A percentile compares a stretch with the other conserved stretches of the same genome.
Evolutionary conservation across 1,140 invertebrate genomes (phyloP).

Genomic region (Achatina immaculata): DNA sequence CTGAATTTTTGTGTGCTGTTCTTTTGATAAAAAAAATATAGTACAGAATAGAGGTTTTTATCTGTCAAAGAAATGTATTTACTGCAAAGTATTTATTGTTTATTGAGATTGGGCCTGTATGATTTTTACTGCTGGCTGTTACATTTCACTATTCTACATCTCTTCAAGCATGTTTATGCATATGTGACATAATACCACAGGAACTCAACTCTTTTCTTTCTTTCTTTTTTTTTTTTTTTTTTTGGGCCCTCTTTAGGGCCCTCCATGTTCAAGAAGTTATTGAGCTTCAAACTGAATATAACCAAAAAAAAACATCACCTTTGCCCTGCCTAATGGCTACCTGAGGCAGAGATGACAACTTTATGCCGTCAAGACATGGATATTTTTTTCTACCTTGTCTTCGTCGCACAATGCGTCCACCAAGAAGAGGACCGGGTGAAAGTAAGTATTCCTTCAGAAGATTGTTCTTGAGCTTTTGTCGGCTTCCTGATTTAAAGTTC

Average conservation of each 20-base stretch:
- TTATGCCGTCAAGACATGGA: no score
- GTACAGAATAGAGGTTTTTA: background rate
- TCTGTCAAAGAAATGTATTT: background rate
- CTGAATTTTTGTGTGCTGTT: background rate
- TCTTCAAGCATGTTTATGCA: no score
- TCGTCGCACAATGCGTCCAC: no score
- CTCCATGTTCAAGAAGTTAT: slow-evolving; percentile 19
- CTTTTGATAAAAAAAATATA: background rate
- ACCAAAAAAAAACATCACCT: no score
- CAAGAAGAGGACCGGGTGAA: no score
- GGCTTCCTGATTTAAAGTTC: no score
- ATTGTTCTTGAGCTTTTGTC: no score
- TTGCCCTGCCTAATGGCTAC: no score
- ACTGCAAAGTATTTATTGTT: background rate
- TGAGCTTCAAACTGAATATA: slow-evolving; percentile 14
- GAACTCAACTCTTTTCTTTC: background rate
- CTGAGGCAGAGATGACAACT: no score
- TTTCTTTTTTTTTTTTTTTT: background rate
- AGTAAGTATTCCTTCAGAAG: no score
- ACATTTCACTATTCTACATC: background rate
- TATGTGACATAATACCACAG: slow-evolving; percentile 17
- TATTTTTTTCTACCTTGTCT: no score
- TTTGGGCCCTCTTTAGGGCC: slow-evolving; percentile 25
- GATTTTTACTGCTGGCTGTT: background rate
- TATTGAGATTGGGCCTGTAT: background rate